phyloP scores from a whole-genome alignment of 2,113 vertebrate genomes.

The Phyllopteryx taeniolatus region DNA sequence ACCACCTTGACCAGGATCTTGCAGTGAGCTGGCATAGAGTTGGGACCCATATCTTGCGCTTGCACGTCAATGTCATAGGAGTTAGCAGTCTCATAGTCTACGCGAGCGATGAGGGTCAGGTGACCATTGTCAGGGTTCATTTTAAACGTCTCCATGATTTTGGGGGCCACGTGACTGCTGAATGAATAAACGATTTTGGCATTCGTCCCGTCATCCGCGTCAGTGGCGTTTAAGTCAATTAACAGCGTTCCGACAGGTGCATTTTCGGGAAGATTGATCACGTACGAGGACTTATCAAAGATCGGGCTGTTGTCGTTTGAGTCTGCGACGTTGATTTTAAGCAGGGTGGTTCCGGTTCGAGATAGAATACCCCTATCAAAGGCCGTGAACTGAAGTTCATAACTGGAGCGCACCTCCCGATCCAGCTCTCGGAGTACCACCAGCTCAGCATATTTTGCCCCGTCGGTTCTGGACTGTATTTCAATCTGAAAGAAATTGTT shows the following conservation, averaged over 20 bases:
- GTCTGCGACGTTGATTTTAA: conserved; percentile 89
- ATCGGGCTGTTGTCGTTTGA: conserved; percentile 96
- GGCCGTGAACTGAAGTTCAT: conserved; percentile 90
- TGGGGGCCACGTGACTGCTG: conserved; percentile 89
- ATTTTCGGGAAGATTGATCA: conserved; percentile 86
- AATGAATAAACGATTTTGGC: conserved; percentile 95
- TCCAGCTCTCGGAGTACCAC: conserved; percentile 89
- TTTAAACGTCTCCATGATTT: conserved; percentile 89
- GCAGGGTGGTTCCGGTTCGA: conserved; percentile 84
- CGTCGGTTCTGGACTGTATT: conserved; percentile 86
- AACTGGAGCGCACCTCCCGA: conserved; percentile 83
- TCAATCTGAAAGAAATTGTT: conserved; percentile 89
- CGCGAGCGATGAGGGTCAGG: conserved; percentile 83
- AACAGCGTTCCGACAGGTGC: conserved; percentile 85
- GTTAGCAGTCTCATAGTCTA: conserved; percentile 87
- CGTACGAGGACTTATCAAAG: conserved; percentile 85
- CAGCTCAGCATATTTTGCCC: conserved; percentile 91
- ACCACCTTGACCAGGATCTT: conserved; percentile 93
- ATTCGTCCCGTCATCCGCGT: conserved; percentile 93
- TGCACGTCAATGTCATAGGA: conserved; percentile 95
- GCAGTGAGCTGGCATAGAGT: conserved; percentile 95
- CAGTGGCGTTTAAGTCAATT: conserved; percentile 91
- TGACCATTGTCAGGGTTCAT: conserved; percentile 89
- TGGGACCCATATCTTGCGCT: conserved; percentile 94
- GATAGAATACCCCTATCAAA: conserved; percentile 89